Base-by-base conservation (phyloP, 2,888 invertebrate species). In the Synergus itoensis region DNA sequence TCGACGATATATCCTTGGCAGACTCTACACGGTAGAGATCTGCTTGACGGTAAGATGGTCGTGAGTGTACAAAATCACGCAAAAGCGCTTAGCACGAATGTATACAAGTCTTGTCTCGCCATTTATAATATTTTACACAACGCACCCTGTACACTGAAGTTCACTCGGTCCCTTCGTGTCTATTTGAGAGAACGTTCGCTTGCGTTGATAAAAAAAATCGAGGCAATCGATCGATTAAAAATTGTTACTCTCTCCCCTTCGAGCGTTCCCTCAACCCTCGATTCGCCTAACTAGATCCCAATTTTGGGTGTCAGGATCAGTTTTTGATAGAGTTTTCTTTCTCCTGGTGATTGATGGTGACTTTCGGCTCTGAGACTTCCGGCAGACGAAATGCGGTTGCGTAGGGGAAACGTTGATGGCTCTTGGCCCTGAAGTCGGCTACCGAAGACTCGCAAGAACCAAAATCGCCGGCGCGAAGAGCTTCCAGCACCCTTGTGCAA, bases 381-480 rank as follows among this genome's bases (percentile, higher is more conserved):
- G 87, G 88, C 82, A 86, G 92, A 86, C 88, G 92, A 93, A 97
- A 97, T 77, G 96, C 95, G 84, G 95, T 94, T 81, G 98, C 96
- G 92, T 96, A 95, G 43, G 97, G 96, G 93, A 96, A 98, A 88
- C 94, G 94, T 86, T 93, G 93, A 90, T 95, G 95, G 92, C 98
- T 98, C 88, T 94, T 94, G 81, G 93, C 93, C 87, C 95, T 94
- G 92, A 96, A 98, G 76, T 94, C 94, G 88, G 95, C 95, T 85
- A 94, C 94, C 80, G 83, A 81, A 5, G 83, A n/a, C 82, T 96
- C 95, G 91, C 95, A 96, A 40, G 94, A 92, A 0, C 98, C 98
- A 91, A 98, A 96, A 87, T 96, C 96, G 77, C 97, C 97, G 85
- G 94, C 95, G 85, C 94, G 94, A 88, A 98, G 94, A 84, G 96